These are phyloP conservation scores for Melieria omissa DNA, from an alignment of 2,888 invertebrate genomes.

Conservation along the genomic window DNA sequence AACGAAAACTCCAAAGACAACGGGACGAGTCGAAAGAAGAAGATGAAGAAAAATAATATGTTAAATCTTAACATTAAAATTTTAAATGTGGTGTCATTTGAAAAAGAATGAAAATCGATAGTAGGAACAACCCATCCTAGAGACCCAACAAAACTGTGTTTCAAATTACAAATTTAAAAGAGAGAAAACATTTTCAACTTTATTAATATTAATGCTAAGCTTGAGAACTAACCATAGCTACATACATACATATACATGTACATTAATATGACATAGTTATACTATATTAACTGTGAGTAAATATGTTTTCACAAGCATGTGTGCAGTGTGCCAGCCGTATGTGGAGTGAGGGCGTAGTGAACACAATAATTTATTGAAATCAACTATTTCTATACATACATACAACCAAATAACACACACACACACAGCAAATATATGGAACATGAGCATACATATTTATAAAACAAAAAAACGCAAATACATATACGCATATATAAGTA, in stretches of 20 bases:
- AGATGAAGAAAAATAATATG: constrained; percentile 26
- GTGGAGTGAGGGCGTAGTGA: not conserved
- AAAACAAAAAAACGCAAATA: constrained; percentile 31
- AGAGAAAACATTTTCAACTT: no score
- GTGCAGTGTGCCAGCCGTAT: not conserved
- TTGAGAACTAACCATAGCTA: not conserved
- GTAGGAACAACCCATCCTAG: not conserved
- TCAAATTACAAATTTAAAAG: constrained; percentile 56
- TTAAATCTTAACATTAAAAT: constrained; percentile 30
- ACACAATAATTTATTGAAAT: constrained; percentile 12
- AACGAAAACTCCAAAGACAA: constrained; percentile 12
- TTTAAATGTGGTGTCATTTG: constrained; percentile 26
- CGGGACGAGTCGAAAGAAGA: constrained; percentile 16
- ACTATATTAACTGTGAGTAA: not conserved
- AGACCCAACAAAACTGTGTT: constrained; percentile 52
- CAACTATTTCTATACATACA: not conserved
- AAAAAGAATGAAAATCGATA: constrained; percentile 5
- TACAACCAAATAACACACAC: constrained; percentile 8
- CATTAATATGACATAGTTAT: not conserved
- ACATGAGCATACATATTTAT: constrained; percentile 23
- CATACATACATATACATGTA: constrained; percentile 2
- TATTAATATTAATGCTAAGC: no score
- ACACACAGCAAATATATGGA: constrained; percentile 7
- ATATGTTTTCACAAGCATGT: constrained; percentile 18
- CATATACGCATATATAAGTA: constrained; percentile 45